These are phyloP conservation scores for Eciton burchellii DNA, from an alignment of 1,140 invertebrate species.

Conservation along the genomic window DNA sequence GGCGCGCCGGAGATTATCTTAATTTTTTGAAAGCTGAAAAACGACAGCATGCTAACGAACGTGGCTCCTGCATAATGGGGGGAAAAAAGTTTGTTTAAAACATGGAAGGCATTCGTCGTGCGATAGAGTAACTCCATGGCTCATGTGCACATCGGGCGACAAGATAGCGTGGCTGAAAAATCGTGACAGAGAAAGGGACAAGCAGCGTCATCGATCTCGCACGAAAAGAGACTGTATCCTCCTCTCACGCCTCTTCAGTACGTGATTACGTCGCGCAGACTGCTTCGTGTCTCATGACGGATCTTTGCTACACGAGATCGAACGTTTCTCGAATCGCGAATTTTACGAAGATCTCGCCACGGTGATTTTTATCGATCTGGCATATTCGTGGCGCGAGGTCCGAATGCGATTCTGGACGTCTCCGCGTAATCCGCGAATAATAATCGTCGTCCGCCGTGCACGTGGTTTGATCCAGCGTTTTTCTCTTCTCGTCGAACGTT, in stretches of 20 bases:
- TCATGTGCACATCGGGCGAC: slow-evolving; percentile 36
- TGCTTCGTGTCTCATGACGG: neutral
- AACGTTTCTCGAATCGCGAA: too few relatives aligned
- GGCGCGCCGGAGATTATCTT: slow-evolving; percentile 33
- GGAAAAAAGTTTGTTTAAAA: slow-evolving; percentile 39
- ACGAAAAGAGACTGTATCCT: slow-evolving; percentile 35
- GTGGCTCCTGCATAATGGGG: slow-evolving; percentile 24
- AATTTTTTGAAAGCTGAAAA: slow-evolving; percentile 53
- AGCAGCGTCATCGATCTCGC: slow-evolving; percentile 69
- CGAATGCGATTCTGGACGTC: slow-evolving; percentile 39
- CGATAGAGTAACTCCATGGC: slow-evolving; percentile 53
- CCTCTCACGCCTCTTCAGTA: slow-evolving; percentile 30
- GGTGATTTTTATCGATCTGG: slow-evolving; percentile 30
- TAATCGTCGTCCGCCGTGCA: slow-evolving; percentile 37
- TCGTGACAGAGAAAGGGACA: slow-evolving; percentile 62
- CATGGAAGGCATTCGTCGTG: slow-evolving; percentile 65
- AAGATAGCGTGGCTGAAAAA: slow-evolving; percentile 64
- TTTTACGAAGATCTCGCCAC: slow-evolving; percentile 38
- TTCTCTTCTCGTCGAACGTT: slow-evolving; percentile 23
- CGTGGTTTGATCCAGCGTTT: slow-evolving; percentile 15
- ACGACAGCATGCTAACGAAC: slow-evolving; percentile 41
- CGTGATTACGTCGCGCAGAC: slow-evolving; percentile 38
- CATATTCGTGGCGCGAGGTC: slow-evolving; percentile 13
- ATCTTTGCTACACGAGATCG: neutral
- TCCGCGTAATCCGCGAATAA: slow-evolving; percentile 33